Base-by-base conservation (phyloP, 2,888 invertebrate genomes). In the Thymelicus acteon region DNA sequence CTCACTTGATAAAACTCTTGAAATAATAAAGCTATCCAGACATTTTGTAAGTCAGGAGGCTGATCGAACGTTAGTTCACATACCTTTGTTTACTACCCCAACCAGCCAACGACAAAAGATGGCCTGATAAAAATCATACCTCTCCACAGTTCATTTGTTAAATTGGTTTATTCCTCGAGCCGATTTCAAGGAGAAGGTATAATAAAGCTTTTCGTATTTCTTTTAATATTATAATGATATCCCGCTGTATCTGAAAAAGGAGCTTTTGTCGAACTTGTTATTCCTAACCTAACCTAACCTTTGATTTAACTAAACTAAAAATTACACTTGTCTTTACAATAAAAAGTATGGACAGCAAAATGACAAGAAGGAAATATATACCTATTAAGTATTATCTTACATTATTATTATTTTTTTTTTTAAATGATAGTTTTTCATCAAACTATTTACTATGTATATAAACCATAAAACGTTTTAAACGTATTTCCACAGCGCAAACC, bases 21-120 rank as follows among this genome's bases (percentile, higher is more conserved):
- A 86, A 85, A 85, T 82, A 85, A 90, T 89, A 91, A 89, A 88
- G 78, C 85, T 82, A 87, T 90, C 88, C 87, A 82, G 85, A 90
- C 87, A 86, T 85, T 85, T 81, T 78, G 78, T 75, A 76, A 85
- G 82, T 84, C 84, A 81, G 78, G 74, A 77, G 79, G 80, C 80
- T 78, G 81, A 80, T 82, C 80, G 77, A 83, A 83, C 78, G 79
- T 76, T 75, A 78, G 83, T 83, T 81, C 81, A 78, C 79, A 81
- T 79, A 80, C 80, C 76, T 90, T 92, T 91, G 91, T 90, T 90
- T 87, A 82, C 83, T 80, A 87, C 90, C 92, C 90, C 84, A 82
- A 76, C 82, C 77, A 79, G 79, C 67, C 70, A 76, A 71, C 81
- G 79, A 89, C 91, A 92, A 93, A 88, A 80, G 86, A 84, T 85